A percentile compares a stretch with the other conserved stretches of the same genome.
Conservation (phyloP, 2,888 invertebrate genomes). For the Hipparchia sbordonii region DNA sequence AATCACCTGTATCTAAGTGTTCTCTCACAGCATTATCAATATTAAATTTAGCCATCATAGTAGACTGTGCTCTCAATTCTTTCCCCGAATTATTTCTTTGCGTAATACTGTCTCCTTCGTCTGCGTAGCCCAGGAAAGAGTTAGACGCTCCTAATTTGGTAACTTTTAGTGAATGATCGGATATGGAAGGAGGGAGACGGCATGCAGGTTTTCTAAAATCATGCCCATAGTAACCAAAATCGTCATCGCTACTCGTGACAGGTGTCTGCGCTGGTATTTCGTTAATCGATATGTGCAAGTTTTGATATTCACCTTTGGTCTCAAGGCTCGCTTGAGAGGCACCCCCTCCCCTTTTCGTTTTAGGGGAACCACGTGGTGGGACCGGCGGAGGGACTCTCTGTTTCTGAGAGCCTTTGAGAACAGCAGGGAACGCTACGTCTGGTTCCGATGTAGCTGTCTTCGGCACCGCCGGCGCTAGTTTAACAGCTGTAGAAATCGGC, state of each 20-base stretch:
- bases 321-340: slow-evolving; percentile 69
- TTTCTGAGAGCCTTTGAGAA: slow-evolving; percentile 88
- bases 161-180: slow-evolving; percentile 66
- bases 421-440: slow-evolving; percentile 87
- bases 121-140: slow-evolving; percentile 67
- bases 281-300: slow-evolving; percentile 66
- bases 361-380: slow-evolving; percentile 91
- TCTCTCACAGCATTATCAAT: slow-evolving; percentile 66
- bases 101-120: slow-evolving; percentile 69
- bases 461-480: slow-evolving; percentile 59
- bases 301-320: slow-evolving; percentile 77
- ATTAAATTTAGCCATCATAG: slow-evolving; percentile 77
- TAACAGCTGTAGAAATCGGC: slow-evolving; percentile 70
- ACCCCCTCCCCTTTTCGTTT: slow-evolving; percentile 82
- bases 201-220: slow-evolving; percentile 74
- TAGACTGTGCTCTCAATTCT: slow-evolving; percentile 67
- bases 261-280: slow-evolving; percentile 70
- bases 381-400: slow-evolving; percentile 94
- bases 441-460: slow-evolving; percentile 74
- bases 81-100: slow-evolving; percentile 64
- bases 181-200: slow-evolving; percentile 64
- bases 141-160: slow-evolving; percentile 68
- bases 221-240: slow-evolving; percentile 75
- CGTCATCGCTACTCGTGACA: slow-evolving; percentile 73
- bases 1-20: slow-evolving; percentile 71